Evolutionary conservation across 2,113 vertebrate species (phyloP), one percentile per base, ranked within the genome.

Genomic region (Kryptolebias marmoratus): DNA sequence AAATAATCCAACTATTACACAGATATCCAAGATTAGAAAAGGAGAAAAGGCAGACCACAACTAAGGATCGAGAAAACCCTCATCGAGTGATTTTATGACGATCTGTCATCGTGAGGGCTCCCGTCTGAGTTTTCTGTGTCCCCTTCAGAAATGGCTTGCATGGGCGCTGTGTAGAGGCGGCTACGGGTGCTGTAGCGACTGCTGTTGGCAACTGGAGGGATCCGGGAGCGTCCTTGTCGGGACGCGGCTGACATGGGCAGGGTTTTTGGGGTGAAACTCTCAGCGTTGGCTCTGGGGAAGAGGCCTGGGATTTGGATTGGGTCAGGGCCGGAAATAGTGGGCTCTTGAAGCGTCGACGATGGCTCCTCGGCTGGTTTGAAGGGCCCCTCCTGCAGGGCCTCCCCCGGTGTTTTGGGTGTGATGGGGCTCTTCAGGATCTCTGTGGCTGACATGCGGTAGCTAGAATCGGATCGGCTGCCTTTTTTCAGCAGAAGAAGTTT

Each of bases 391-490:
- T 74, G 82, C 0, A 76, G 60, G 52, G 95, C 87, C 47, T 99
- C 97, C 56, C 95, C 96, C 0, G 95, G 95, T 57, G 92, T 92
- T 86, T 97, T 98, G 53, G 98, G 96, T 74, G 96, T 92, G 73
- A 98, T 93, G n/a, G 98, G 98, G 63, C 98, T 99, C 88, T 98
- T 99, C 49, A 99, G 93, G 90, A 99, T 99, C 93, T 99, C 97
- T 0, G 96, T 96, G 16, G 98, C 98, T 0, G 98, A 99, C 97
- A 99, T 97, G 72, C 97, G 96, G 77, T 98, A 98, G 88, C 97
- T 98, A 63, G 97, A 95, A 86, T 99, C 97, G 0, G 97, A 95
- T 53, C 98, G 95, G 68, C 97, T 98, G 72, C 97, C 97, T 80
- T 98, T 99, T 91, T 97, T 98, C 30, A 99, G 94, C 67, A 99